Base-by-base conservation (phyloP, 2,113 vertebrate genomes). In the Bambusicola thoracicus region DNA sequence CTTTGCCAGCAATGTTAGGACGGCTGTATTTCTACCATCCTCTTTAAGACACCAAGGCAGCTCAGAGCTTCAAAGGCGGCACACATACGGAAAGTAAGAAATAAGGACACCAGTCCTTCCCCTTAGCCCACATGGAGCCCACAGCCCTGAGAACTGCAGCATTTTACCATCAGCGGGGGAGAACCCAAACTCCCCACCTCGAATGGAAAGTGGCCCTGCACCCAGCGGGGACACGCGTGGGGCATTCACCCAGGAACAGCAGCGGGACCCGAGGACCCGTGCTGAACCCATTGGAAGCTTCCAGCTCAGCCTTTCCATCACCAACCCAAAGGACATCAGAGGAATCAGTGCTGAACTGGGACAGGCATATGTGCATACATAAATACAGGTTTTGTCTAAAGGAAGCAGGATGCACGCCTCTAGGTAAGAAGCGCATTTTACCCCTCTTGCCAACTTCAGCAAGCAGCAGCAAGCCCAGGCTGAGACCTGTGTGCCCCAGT, bases 401-500 rank as follows among this genome's bases (percentile, higher is more conserved):
- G 73, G 46, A 88, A 94, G 69, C 6, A 14, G n/a, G 51, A 85
- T 87, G 51, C 46, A 73, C 84, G 90, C 91, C 89, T 70, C 65
- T 41, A 87, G 89, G 76, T 63, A 92, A 48, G 48, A 24, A 29
- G 75, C 36, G 2, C 4, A 13, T 56, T 90, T 81, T 76, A 24
- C 51, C 22, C 65, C 69, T 92, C 75, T 63, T 51, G 79, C 79
- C 91, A 95, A 70, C n/a, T 81, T 67, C 62, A 91, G 87, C 91
- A 80, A 0, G 5, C 77, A 55, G 38, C 56, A 81, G 72, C 91
- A 94, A 93, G 95, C 90, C 73, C 83, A 61, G 80, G 73, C 93
- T 94, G 66, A 85, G 72, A 36, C 69, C 81, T 3, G 40, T 68
- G 91, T 83, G 76, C 94, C 95, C 94, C 77, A 92, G 82, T 29